phyloP scores from a whole-genome alignment of 2,797 vertebrate genomes.

The Orestias chungarensis region DNA sequence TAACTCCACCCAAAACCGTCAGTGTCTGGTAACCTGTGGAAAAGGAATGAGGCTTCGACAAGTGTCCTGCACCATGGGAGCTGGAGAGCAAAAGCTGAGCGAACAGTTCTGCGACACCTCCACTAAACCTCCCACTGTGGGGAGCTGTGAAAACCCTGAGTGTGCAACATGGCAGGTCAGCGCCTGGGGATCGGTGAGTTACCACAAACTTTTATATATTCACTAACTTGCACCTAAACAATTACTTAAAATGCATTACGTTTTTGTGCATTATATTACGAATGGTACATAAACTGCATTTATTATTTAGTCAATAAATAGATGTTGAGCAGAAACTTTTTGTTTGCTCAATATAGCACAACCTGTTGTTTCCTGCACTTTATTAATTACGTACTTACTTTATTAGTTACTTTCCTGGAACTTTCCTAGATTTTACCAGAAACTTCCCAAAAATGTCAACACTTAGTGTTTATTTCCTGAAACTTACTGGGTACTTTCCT shows the following conservation, averaged over 20 bases:
- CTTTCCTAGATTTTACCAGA: background rate
- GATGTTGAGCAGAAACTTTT: background rate
- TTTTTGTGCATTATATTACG: background rate
- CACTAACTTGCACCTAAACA: slow-evolving; percentile 12
- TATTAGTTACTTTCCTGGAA: background rate
- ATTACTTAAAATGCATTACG: background rate
- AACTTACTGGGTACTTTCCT: background rate
- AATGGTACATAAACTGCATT: background rate
- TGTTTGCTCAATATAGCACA: background rate
- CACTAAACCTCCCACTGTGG: slow-evolving; percentile 81
- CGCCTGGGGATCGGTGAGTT: slow-evolving; percentile 92
- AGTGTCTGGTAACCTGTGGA: slow-evolving; percentile 94
- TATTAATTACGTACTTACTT: background rate
- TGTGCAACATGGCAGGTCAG: slow-evolving; percentile 94
- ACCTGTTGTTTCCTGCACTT: background rate
- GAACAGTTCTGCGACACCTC: slow-evolving; percentile 86
- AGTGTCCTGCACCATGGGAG: slow-evolving; percentile 82
- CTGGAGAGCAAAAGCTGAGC: slow-evolving; percentile 82
- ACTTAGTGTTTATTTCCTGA: background rate
- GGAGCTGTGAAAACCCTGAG: slow-evolving; percentile 84
- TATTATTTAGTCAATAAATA: background rate
- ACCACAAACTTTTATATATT: slow-evolving; percentile 15
- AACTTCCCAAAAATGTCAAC: background rate
- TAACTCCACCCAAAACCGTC: background rate
- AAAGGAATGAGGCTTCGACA: slow-evolving; percentile 87